These are phyloP conservation scores for Brachypterus glaber DNA, from an alignment of 2,888 invertebrate species.

Conservation along the genomic window DNA sequence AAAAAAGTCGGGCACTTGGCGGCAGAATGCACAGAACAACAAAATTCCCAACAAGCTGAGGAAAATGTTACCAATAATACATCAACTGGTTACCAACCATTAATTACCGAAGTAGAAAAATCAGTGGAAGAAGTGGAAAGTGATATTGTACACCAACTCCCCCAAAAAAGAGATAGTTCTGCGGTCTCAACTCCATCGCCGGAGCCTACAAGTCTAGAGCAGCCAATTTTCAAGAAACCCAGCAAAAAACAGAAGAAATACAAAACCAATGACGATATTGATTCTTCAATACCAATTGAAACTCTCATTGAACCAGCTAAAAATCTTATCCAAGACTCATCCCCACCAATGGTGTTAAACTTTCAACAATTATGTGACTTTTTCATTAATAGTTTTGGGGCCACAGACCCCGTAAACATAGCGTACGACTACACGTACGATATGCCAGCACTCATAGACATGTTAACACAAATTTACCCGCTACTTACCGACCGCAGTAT, in stretches of 20 bases:
- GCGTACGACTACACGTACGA: constrained; percentile 8
- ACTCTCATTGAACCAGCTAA: neutral
- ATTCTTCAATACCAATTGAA: too few relatives aligned
- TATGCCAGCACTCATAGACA: constrained; percentile 8
- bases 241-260: neutral
- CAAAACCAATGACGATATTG: neutral
- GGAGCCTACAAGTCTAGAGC: neutral
- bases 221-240: neutral
- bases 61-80: neutral
- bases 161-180: neutral
- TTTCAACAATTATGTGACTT: neutral
- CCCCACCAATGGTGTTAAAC: too few relatives aligned
- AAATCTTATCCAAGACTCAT: neutral
- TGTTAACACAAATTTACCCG: constrained; percentile 9
- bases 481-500: constrained; percentile 6
- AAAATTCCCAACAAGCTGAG: neutral
- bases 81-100: too few relatives aligned
- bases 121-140: neutral
- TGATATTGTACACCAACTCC: neutral
- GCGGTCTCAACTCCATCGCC: neutral
- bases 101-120: neutral
- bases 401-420: neutral
- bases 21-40: constrained; percentile 10
- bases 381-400: neutral
- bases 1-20: constrained; percentile 20